A percentile compares a stretch with the other conserved stretches of the same genome.
phyloP scores from a whole-genome alignment of 1,140 invertebrate genomes.

The Stegodyphus mimosarum region DNA sequence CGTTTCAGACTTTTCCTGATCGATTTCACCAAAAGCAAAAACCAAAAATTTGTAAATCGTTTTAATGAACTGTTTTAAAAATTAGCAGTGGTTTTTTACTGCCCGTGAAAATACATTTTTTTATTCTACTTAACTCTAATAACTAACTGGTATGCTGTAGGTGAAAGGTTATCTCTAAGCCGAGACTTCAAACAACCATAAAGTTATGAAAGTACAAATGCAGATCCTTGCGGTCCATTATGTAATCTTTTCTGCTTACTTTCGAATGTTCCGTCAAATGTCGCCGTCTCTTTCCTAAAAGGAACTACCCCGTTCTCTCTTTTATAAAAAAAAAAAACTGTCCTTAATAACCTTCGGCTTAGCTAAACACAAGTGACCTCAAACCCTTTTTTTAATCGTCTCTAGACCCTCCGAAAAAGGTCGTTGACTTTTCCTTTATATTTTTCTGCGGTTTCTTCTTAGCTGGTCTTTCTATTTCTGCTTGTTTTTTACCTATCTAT shows the following conservation, averaged over 20 bases:
- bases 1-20: no score
- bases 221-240: background rate
- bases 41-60: no score
- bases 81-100: no score
- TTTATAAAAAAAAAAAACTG: conserved; percentile 27
- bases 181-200: no score
- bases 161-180: no score
- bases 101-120: no score
- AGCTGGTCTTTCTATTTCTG: background rate
- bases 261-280: conserved; percentile 7
- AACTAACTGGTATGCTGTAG: no score
- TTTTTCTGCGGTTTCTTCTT: background rate
- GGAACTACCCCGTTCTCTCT: conserved; percentile 30
- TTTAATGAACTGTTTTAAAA: no score
- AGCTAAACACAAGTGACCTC: conserved; percentile 37
- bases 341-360: conserved; percentile 28
- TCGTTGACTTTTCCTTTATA: conserved; percentile 27
- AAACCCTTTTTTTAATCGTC: conserved; percentile 16
- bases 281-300: conserved; percentile 4
- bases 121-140: no score
- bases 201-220: background rate
- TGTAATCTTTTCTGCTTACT: background rate
- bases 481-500: background rate
- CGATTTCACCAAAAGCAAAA: no score
- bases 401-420: conserved; percentile 15